These are phyloP conservation scores for Pseudorasbora parva DNA, from an alignment of 2,113 vertebrate species.

Conservation along the genomic window DNA sequence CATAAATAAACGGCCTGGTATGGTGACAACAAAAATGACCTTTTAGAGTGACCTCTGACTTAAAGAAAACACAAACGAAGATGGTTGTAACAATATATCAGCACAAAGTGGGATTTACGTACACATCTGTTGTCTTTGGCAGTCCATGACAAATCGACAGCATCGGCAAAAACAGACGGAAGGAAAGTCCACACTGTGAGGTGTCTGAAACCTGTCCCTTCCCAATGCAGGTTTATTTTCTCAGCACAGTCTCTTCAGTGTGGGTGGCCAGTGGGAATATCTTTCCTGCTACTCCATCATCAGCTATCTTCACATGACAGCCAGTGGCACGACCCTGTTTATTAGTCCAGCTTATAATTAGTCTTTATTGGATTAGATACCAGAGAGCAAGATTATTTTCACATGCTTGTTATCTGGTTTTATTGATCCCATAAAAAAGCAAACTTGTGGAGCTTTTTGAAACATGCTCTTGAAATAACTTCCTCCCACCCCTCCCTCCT, in stretches of 20 bases:
- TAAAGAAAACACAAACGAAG: neutral
- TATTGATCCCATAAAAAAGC: conserved; percentile 67
- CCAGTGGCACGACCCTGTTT: conserved; percentile 56
- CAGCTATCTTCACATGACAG: conserved; percentile 60
- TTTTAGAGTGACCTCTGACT: conserved; percentile 13
- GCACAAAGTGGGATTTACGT: neutral
- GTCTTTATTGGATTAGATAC: conserved; percentile 63
- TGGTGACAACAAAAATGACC: conserved; percentile 1
- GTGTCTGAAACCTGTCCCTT: conserved; percentile 38
- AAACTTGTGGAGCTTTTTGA: conserved; percentile 52
- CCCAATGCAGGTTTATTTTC: conserved; percentile 29
- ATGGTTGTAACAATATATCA: conserved; percentile 18
- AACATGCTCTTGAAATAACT: conserved; percentile 53
- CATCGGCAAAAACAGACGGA: conserved; percentile 23
- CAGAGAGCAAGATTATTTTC: conserved; percentile 63
- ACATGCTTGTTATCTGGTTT: conserved; percentile 68
- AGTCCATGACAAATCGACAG: conserved; percentile 32
- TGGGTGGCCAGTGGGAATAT: conserved; percentile 68
- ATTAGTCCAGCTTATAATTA: conserved; percentile 66
- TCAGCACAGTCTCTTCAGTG: conserved; percentile 41
- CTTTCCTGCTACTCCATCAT: conserved; percentile 41
- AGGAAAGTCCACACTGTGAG: conserved; percentile 28
- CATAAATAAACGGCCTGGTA: neutral
- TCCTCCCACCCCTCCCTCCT: conserved; percentile 39
- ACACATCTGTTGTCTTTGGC: conserved; percentile 9